These are phyloP conservation scores for Rhabditoides inermis DNA, from an alignment of 2,888 invertebrate genomes.

Conservation along the genomic window DNA sequence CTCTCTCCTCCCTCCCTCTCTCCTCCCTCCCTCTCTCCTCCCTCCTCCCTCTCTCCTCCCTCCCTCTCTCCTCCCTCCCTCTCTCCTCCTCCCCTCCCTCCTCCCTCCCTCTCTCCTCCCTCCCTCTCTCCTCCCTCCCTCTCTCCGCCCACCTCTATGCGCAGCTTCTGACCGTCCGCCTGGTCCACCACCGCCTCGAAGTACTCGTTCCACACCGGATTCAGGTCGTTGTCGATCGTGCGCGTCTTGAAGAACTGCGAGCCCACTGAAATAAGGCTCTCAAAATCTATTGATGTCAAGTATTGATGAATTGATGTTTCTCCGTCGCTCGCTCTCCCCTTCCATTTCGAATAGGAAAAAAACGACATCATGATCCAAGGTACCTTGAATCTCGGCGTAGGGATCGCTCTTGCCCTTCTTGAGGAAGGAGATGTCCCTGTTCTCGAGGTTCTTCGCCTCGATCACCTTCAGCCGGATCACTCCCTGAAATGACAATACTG, in stretches of 20 bases:
- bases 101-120: constrained; percentile 57
- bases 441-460: constrained; percentile 88
- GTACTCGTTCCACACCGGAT: constrained; percentile 94
- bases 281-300: too few species aligned
- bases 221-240: constrained; percentile 82
- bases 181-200: constrained; percentile 65
- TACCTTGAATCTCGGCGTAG: constrained; percentile 64
- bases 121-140: neutral
- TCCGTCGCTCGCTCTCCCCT: neutral
- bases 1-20: too few species aligned
- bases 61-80: too few species aligned
- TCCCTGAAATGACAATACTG: too few species aligned
- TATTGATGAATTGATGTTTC: too few species aligned
- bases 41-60: too few species aligned
- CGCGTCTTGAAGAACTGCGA: constrained; percentile 86
- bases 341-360: neutral
- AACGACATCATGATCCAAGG: neutral
- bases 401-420: constrained; percentile 96
- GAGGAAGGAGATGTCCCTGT: constrained; percentile 82
- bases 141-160: constrained; percentile 7
- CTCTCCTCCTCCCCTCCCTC: too few species aligned
- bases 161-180: constrained; percentile 44
- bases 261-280: constrained; percentile 67
- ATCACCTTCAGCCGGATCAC: constrained; percentile 85
- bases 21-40: too few species aligned